These are phyloP conservation scores for Cotesia vestalis DNA, from an alignment of 1,140 invertebrate genomes.

Conservation along the genomic window DNA sequence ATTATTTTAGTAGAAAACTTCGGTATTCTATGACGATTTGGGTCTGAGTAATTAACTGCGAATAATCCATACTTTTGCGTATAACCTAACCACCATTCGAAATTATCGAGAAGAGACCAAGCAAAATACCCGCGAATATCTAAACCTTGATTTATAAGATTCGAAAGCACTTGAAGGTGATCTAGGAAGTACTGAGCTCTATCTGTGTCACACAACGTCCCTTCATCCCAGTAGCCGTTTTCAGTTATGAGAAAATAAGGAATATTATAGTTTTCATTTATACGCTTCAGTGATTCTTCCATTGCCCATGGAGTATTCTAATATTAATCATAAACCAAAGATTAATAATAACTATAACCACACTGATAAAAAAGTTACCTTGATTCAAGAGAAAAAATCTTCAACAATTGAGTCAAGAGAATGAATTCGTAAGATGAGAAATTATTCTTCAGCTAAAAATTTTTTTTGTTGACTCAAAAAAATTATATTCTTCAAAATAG, in stretches of 20 bases:
- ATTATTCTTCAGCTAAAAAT: no score
- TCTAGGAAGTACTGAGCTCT: constrained; percentile 60
- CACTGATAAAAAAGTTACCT: no score
- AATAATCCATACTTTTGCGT: constrained; percentile 59
- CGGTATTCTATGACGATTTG: constrained; percentile 70
- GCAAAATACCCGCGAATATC: constrained; percentile 72
- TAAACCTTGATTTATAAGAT: constrained; percentile 61
- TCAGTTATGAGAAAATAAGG: constrained; percentile 66
- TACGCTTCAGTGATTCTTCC: constrained; percentile 59
- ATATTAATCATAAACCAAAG: background rate
- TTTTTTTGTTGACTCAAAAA: no score
- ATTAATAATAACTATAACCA: no score
- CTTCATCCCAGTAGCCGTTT: constrained; percentile 68
- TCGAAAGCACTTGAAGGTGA: constrained; percentile 52
- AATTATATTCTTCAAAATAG: no score
- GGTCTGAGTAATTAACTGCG: constrained; percentile 67
- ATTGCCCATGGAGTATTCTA: constrained; percentile 60
- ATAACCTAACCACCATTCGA: constrained; percentile 77
- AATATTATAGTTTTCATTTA: constrained; percentile 58
- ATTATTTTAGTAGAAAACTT: constrained; percentile 75
- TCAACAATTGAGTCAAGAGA: no score
- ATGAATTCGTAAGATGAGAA: no score
- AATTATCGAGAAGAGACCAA: constrained; percentile 83
- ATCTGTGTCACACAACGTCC: constrained; percentile 64
- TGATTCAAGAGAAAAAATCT: no score